Evolutionary conservation across 2,888 invertebrate genomes (phyloP).

Genomic region (Cistogaster globosa): DNA sequence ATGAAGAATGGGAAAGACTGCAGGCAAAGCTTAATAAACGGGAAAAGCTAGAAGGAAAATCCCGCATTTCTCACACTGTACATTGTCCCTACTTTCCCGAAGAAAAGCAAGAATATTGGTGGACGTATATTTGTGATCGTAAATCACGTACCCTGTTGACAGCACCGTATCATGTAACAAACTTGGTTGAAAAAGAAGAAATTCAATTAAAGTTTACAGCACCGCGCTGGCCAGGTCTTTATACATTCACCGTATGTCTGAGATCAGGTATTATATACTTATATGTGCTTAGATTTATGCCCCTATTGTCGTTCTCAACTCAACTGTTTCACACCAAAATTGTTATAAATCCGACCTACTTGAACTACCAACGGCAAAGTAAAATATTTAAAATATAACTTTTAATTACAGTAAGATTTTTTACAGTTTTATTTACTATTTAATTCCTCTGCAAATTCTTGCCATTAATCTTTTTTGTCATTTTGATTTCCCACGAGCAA

Average conservation of each 20-base stretch:
- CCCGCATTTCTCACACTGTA: conserved; percentile 97
- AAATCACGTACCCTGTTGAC: conserved; percentile 95
- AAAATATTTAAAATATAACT: too few relatives aligned
- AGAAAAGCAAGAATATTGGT: conserved; percentile 99
- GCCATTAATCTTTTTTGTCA: too few relatives aligned
- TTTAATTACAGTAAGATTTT: too few relatives aligned
- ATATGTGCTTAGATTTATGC: too few relatives aligned
- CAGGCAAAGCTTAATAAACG: conserved; percentile 93
- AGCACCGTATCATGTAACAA: conserved; percentile 96
- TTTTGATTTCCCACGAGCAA: too few relatives aligned
- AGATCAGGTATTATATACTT: conserved; percentile 86
- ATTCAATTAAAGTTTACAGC: conserved; percentile 98
- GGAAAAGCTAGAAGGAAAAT: conserved; percentile 96
- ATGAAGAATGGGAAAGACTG: conserved; percentile 95
- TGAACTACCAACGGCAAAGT: too few relatives aligned
- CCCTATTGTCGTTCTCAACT: too few relatives aligned
- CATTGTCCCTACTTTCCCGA: conserved; percentile 98
- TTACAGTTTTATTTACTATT: too few relatives aligned
- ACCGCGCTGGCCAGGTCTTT: conserved; percentile 95
- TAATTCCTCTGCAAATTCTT: too few relatives aligned
- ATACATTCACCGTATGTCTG: conserved; percentile 95
- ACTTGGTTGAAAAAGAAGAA: conserved; percentile 94
- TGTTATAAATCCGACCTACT: too few relatives aligned
- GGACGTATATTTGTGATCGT: conserved; percentile 98
- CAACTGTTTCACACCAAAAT: too few relatives aligned